Evolutionary conservation across 2,888 invertebrate species (phyloP).

Genomic region (Eristalis tenax): DNA sequence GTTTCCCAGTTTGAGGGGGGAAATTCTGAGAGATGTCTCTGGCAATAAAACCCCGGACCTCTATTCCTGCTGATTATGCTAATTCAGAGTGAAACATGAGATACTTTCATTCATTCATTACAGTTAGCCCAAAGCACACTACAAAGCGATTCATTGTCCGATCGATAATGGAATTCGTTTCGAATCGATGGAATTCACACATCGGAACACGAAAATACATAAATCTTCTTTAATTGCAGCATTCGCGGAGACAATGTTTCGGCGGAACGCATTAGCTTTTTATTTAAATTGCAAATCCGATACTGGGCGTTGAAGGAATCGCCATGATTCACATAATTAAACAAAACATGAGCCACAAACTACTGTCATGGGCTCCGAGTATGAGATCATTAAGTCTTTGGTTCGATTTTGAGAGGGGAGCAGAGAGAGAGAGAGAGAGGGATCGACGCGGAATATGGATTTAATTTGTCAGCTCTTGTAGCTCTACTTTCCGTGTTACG

Average conservation of each 20-base stretch:
- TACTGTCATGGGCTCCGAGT: background rate
- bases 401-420: background rate
- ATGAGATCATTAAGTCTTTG: background rate
- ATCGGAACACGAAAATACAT: background rate
- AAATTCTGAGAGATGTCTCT: background rate
- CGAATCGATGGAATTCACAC: background rate
- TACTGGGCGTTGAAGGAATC: background rate
- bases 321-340: background rate
- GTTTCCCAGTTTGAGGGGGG: background rate
- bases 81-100: background rate
- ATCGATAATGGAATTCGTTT: background rate
- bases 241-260: background rate
- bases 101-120: background rate
- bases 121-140: background rate
- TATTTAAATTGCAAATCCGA: constrained; percentile 5
- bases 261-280: background rate
- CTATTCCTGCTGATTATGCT: background rate
- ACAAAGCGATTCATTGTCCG: background rate
- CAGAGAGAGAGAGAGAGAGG: no score
- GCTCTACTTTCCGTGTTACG: background rate
- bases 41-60: background rate
- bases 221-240: background rate
- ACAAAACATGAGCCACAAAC: background rate
- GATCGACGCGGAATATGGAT: background rate
- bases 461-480: background rate